Evolutionary conservation across 1,140 invertebrate genomes (phyloP), one percentile per base, ranked within the genome.

Genomic region (Alviniconcha marisindica): DNA sequence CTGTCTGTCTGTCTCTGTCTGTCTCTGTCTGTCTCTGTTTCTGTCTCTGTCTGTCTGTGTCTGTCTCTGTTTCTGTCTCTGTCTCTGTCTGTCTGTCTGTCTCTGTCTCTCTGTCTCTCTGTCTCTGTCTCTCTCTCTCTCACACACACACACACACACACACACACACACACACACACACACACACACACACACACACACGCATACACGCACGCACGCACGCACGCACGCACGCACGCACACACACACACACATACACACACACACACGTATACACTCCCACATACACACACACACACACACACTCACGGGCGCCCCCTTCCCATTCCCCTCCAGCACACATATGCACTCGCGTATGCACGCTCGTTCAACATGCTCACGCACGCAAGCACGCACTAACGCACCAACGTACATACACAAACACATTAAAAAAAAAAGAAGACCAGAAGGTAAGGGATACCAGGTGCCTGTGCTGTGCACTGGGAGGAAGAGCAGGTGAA

Each of bases 1-100:
- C n/a, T n/a, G 5, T 54, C 28, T 69, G 10, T 81, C 60, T 69
- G 18, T 69, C n/a, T 81, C 79, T 81, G 18, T 42, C 48, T 81
- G n/a, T 81, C 40, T 42, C 48, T 69, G 38, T n/a, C 51, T 36
- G 18, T 78, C 48, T 51, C n/a, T 69, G 7, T 28, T n/a, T 69
- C 66, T 69, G 10, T 79, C 48, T 36, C 31, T 38, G 21, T 36
- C 31, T 36, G 24, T 15, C 42, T 21, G 2, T 81, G 51, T 66
- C 78, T 81, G 51, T 81, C 78, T 81, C 78, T 63, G 28, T 60
- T 54, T 81, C 78, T 81, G 51, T 81, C 78, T 81, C 78, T 81
- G 12, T 38, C 78, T 66, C 56, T 66, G 28, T 81, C 78, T 81
- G 12, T 81, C 54, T 81, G 51, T 63, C 78, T 81, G 24, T 81